Percentiles rank a stretch among this genome's conserved stretches.
phyloP scores from a whole-genome alignment of 1,140 invertebrate genomes.

The Halotydeus destructor region DNA sequence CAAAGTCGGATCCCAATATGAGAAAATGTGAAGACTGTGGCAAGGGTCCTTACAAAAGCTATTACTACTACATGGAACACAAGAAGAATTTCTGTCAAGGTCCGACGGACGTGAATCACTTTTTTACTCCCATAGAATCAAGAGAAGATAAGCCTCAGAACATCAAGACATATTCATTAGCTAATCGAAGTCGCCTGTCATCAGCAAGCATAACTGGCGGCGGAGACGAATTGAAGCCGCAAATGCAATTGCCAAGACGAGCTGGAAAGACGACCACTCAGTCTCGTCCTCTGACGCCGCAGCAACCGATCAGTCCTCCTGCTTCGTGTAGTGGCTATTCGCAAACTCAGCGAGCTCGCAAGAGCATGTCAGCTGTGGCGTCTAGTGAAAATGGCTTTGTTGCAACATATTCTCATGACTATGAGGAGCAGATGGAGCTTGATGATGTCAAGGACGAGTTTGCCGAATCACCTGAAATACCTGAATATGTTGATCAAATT shows the following conservation, averaged over 20 bases:
- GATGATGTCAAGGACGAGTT: background rate
- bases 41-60: conserved; percentile 6
- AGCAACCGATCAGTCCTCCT: too few relatives aligned
- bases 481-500: background rate
- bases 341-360: background rate
- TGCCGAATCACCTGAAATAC: background rate
- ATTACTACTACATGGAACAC: conserved; percentile 8
- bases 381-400: too few relatives aligned
- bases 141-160: too few relatives aligned
- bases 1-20: background rate
- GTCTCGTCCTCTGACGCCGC: too few relatives aligned
- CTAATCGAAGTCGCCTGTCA: too few relatives aligned
- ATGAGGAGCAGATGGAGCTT: too few relatives aligned
- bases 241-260: background rate
- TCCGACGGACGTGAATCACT: too few relatives aligned
- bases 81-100: conserved; percentile 4
- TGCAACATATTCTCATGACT: too few relatives aligned
- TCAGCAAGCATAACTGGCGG: background rate
- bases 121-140: too few relatives aligned
- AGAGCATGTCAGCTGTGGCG: too few relatives aligned
- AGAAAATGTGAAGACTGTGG: conserved; percentile 4
- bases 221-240: background rate
- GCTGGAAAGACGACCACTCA: background rate
- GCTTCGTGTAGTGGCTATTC: background rate
- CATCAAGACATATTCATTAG: too few relatives aligned